Percentiles rank a stretch among this genome's conserved stretches.
Conservation (phyloP, 2,113 vertebrate species). For the Anolis sagrei region DNA sequence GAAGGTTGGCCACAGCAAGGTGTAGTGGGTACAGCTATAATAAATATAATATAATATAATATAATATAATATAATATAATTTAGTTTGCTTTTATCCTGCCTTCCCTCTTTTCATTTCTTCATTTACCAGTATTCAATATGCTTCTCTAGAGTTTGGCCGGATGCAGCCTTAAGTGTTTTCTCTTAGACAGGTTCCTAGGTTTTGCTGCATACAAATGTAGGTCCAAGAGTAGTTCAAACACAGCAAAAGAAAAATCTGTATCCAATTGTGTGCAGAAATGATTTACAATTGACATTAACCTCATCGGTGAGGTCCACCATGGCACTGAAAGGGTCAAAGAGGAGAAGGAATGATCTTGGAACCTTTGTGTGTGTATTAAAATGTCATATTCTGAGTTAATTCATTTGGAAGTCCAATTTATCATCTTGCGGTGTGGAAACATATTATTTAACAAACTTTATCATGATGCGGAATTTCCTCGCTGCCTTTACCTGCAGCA, state of each 20-base stretch:
- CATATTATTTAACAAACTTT: neutral
- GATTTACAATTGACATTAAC: too few species aligned
- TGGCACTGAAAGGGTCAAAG: neutral
- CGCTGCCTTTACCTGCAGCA: neutral
- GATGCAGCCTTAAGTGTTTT: neutral
- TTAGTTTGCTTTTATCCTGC: too few species aligned
- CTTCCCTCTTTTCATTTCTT: neutral
- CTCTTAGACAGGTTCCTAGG: neutral
- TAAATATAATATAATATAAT: too few species aligned
- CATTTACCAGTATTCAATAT: too few species aligned
- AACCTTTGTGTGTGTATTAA: neutral
- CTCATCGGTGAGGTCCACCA: too few species aligned
- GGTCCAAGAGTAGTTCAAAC: too few species aligned
- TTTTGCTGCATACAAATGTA: too few species aligned
- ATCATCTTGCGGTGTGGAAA: neutral
- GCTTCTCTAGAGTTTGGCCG: neutral
- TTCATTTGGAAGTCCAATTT: neutral
- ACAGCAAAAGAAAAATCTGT: too few species aligned
- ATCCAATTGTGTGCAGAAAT: too few species aligned
- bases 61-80: too few species aligned
- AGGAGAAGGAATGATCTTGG: neutral
- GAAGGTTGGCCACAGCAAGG: too few species aligned
- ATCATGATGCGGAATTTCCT: neutral
- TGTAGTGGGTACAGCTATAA: too few species aligned
- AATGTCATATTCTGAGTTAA: neutral